Percentiles rank a stretch among this genome's conserved stretches.
Evolutionary conservation across 92 coral and sea anemone species (phyloP).

Genomic region (Actinostola sp.): DNA sequence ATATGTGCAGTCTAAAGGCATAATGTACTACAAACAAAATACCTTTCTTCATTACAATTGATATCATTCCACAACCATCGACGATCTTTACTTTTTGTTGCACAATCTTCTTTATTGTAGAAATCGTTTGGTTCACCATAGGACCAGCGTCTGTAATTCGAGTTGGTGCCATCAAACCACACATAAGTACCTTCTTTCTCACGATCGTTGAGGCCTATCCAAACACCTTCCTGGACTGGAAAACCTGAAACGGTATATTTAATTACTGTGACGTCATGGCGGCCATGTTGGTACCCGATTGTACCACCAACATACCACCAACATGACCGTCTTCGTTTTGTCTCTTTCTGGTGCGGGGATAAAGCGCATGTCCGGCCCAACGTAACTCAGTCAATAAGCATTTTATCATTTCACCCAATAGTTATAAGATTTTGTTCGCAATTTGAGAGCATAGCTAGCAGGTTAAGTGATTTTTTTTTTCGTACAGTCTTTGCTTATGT

Average conservation of each 20-base stretch:
- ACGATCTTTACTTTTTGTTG: background rate
- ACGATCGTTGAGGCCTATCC: background rate
- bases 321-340: background rate
- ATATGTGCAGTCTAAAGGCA: too few species aligned
- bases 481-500: too few species aligned
- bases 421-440: too few species aligned
- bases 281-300: too few species aligned
- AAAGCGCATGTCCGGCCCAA: too few species aligned
- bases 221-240: background rate
- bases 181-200: background rate
- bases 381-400: too few species aligned
- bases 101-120: background rate
- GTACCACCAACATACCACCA: background rate
- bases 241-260: background rate
- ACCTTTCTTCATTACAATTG: background rate
- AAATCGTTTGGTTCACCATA: background rate
- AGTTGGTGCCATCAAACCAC: slow-evolving; percentile 6
- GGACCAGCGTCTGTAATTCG: background rate
- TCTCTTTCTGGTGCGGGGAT: too few species aligned
- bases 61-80: background rate
- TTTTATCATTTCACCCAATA: too few species aligned
- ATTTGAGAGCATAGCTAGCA: too few species aligned
- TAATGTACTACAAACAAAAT: slow-evolving; percentile 4
- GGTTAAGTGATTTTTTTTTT: too few species aligned
- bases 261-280: too few species aligned